Evolutionary conservation across 2,113 vertebrate species (phyloP).

Genomic region (Uria aalge): DNA sequence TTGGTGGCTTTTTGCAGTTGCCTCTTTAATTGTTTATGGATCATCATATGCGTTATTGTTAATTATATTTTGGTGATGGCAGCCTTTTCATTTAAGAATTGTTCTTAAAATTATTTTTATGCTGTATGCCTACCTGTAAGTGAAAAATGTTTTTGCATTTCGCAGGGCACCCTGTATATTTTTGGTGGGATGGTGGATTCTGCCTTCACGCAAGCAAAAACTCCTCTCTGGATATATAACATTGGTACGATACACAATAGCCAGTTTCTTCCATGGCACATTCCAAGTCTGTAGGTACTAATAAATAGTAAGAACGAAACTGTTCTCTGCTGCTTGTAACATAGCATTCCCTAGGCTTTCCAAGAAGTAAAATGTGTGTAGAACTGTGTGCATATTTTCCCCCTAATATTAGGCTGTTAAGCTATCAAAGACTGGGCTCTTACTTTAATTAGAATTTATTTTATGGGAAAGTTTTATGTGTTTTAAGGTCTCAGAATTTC

Average conservation of each 20-base stretch:
- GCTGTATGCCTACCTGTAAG: background rate
- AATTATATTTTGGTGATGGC: background rate
- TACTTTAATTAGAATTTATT: background rate
- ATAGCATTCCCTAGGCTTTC: background rate
- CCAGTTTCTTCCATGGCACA: background rate
- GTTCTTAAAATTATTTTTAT: background rate
- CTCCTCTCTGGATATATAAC: slow-evolving; percentile 83
- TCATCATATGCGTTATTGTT: background rate
- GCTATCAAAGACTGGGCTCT: background rate
- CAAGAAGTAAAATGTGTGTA: background rate
- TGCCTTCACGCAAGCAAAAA: slow-evolving; percentile 72
- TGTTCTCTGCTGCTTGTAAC: background rate
- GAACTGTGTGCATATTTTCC: background rate
- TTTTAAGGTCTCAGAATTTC: background rate
- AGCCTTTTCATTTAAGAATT: background rate
- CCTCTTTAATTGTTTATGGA: background rate
- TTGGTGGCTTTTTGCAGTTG: background rate
- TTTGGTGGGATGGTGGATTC: slow-evolving; percentile 86
- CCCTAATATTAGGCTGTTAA: background rate
- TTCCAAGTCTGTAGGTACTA: background rate
- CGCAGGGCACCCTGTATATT: slow-evolving; percentile 78
- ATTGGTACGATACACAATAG: slow-evolving; percentile 66
- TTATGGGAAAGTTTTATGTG: background rate
- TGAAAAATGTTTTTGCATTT: background rate
- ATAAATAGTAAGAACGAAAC: background rate